Conservation (phyloP, 2,113 vertebrate genomes). For the Marmota monax region DNA sequence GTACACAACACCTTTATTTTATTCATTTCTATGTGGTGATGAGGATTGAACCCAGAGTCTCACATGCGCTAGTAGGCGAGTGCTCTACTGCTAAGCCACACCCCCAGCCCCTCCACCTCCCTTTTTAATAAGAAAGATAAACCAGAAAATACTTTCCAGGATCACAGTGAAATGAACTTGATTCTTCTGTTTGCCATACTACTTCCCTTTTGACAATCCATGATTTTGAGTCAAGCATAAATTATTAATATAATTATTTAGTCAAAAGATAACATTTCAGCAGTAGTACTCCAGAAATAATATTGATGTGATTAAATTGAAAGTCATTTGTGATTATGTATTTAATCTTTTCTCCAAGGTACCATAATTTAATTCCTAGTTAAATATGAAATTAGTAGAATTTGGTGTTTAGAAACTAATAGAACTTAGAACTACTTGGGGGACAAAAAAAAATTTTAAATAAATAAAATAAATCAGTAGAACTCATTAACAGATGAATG, state of each 20-base stretch:
- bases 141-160: background rate
- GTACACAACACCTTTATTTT: too few species aligned
- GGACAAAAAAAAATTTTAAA: background rate
- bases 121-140: background rate
- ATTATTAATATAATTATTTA: background rate
- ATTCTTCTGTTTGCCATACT: background rate
- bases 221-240: slow-evolving; percentile 37
- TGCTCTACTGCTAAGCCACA: too few species aligned
- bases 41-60: too few species aligned
- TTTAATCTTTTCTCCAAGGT: background rate
- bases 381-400: background rate
- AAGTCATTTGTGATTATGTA: background rate
- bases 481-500: background rate
- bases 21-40: too few species aligned
- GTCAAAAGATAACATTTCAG: background rate
- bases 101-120: too few species aligned
- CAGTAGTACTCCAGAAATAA: slow-evolving; percentile 27
- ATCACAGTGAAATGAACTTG: background rate
- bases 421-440: background rate
- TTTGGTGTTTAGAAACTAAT: background rate
- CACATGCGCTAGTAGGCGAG: too few species aligned
- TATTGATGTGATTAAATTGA: slow-evolving; percentile 16
- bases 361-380: slow-evolving; percentile 44
- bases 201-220: background rate
- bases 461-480: background rate